Percentiles rank a stretch among this genome's conserved stretches.
These are phyloP conservation scores for Euspilapteryx auroguttella DNA, from an alignment of 2,888 invertebrate species.

Conservation along the genomic window DNA sequence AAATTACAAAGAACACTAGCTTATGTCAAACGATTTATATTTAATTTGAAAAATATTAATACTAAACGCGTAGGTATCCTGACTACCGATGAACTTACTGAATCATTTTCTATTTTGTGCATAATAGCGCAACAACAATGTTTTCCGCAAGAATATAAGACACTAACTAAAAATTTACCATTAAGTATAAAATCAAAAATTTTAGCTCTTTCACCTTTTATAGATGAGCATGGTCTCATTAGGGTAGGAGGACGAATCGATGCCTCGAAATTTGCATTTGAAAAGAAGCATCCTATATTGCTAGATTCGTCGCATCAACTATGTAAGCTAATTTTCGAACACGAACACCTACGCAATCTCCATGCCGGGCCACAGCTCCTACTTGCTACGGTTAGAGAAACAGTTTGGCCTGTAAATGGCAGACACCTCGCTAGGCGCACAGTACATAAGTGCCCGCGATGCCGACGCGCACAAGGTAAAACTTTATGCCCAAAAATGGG, in stretches of 20 bases:
- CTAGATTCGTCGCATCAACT: background rate
- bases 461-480: background rate
- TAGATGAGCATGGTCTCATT: constrained; percentile 4
- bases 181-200: no score
- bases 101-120: no score
- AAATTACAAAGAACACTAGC: no score
- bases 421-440: constrained; percentile 2
- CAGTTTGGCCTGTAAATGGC: constrained; percentile 2
- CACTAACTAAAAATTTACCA: no score
- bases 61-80: no score
- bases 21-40: no score
- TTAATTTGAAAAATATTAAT: no score
- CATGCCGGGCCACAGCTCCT: constrained; percentile 3
- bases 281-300: constrained; percentile 2
- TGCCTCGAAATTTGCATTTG: constrained; percentile 1
- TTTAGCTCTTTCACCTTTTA: constrained; percentile 5
- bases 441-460: background rate
- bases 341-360: constrained; percentile 1
- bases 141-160: no score
- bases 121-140: no score
- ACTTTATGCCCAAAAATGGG: constrained; percentile 4
- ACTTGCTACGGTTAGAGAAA: constrained; percentile 1
- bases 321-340: background rate
- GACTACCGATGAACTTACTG: no score
- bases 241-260: constrained; percentile 5